Percentiles rank a stretch among this genome's conserved stretches.
Evolutionary conservation across 1,140 invertebrate genomes (phyloP).

Genomic region (Alviniconcha marisindica): DNA sequence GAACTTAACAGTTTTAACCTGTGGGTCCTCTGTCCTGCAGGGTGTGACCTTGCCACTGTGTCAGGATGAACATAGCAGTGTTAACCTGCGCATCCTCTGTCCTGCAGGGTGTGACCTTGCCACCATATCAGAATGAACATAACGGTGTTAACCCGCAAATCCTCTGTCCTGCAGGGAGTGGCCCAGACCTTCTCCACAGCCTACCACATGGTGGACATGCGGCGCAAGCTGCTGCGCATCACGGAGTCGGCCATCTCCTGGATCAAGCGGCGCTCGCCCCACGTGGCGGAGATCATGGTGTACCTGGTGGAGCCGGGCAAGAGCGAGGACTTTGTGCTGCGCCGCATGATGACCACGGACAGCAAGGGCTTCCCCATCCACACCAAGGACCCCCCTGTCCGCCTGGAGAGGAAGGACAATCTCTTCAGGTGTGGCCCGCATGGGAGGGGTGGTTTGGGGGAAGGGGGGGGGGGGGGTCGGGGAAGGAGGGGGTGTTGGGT

Average conservation of each 20-base stretch:
- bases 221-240: slow-evolving; percentile 70
- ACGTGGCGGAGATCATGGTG: slow-evolving; percentile 68
- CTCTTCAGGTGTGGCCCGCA: slow-evolving; percentile 68
- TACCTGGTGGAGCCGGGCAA: slow-evolving; percentile 74
- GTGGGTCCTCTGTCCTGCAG: too few relatives aligned
- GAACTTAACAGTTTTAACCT: too few relatives aligned
- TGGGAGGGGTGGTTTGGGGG: too few relatives aligned
- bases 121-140: too few relatives aligned
- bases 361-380: slow-evolving; percentile 60
- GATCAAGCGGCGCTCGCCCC: slow-evolving; percentile 71
- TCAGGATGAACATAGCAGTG: too few relatives aligned
- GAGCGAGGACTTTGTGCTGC: slow-evolving; percentile 66
- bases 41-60: too few relatives aligned
- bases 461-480: too few relatives aligned
- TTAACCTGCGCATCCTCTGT: too few relatives aligned
- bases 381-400: slow-evolving; percentile 59
- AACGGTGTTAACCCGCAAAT: too few relatives aligned
- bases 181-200: slow-evolving; percentile 74
- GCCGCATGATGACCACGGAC: slow-evolving; percentile 72
- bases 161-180: slow-evolving; percentile 74
- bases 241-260: slow-evolving; percentile 74
- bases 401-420: slow-evolving; percentile 74
- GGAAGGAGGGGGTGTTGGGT: too few relatives aligned
- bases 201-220: slow-evolving; percentile 73
- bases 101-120: too few relatives aligned